Conservation (phyloP, 2,888 invertebrate species). For the Imbricaverruca yamaguchii region DNA sequence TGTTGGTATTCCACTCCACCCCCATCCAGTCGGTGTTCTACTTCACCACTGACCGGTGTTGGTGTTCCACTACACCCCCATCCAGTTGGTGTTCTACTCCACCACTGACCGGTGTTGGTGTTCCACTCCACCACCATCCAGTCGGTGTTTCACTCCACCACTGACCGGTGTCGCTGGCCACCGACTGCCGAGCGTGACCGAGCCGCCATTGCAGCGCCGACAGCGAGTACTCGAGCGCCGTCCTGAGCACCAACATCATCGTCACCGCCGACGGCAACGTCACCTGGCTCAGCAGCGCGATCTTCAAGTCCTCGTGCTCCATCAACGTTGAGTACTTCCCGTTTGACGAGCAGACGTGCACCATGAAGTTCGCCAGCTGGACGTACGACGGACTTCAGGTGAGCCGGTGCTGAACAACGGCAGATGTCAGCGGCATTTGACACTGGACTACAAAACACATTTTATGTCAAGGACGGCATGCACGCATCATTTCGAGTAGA, state of each 20-base stretch:
- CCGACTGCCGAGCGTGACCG: too few relatives aligned
- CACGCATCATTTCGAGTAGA: too few relatives aligned
- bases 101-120: too few relatives aligned
- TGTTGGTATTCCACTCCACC: too few relatives aligned
- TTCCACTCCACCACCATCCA: too few relatives aligned
- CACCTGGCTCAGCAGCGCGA: slow-evolving; percentile 50
- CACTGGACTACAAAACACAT: background rate
- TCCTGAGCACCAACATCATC: slow-evolving; percentile 50
- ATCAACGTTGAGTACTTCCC: slow-evolving; percentile 51
- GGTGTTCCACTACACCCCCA: too few relatives aligned
- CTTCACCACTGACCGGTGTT: too few relatives aligned
- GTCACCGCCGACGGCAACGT: slow-evolving; percentile 48
- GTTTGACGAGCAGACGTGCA: slow-evolving; percentile 50
- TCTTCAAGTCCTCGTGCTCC: slow-evolving; percentile 48
- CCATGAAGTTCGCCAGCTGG: slow-evolving; percentile 50
- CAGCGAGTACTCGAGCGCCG: slow-evolving; percentile 42
- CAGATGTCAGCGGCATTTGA: slow-evolving; percentile 29
- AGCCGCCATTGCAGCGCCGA: slow-evolving; percentile 28
- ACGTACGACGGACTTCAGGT: slow-evolving; percentile 48
- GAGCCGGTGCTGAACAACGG: slow-evolving; percentile 23
- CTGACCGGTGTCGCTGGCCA: too few relatives aligned
- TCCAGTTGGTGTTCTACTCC: too few relatives aligned
- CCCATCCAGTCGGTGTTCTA: too few relatives aligned
- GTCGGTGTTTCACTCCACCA: too few relatives aligned
- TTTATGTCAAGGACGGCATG: background rate